Evolutionary conservation across 2,113 vertebrate genomes (phyloP).

Genomic region (Sturnira hondurensis): DNA sequence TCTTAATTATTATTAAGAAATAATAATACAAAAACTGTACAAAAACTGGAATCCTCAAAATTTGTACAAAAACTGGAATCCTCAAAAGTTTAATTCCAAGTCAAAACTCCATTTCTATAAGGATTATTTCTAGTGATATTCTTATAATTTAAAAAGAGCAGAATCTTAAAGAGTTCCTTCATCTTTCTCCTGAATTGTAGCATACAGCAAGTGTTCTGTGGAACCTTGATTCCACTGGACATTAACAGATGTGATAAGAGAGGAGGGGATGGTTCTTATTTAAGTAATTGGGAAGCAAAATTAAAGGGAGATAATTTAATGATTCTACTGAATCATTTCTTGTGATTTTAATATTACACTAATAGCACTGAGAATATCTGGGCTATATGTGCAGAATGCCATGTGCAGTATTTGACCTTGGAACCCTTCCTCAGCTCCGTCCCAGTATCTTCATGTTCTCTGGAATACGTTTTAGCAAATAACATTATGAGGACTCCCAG

Average conservation of each 20-base stretch:
- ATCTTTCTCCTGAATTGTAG: neutral
- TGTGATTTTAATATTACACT: neutral
- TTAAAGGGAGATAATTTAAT: neutral
- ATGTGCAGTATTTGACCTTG: neutral
- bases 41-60: neutral
- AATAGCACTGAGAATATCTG: neutral
- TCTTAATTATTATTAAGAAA: no score
- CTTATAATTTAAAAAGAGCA: neutral
- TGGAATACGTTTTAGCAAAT: neutral
- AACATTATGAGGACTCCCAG: neutral
- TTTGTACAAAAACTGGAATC: neutral
- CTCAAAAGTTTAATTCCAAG: neutral
- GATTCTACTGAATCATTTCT: neutral
- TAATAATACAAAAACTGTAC: neutral
- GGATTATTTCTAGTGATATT: neutral
- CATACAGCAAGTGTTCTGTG: neutral
- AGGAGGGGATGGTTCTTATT: neutral
- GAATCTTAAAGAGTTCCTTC: neutral
- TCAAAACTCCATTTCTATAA: neutral
- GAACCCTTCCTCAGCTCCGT: neutral
- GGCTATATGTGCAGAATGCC: neutral
- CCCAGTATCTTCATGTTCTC: neutral
- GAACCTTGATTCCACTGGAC: neutral
- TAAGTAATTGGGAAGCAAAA: neutral
- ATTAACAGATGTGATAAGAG: neutral